Evolutionary conservation across 2,888 invertebrate genomes (phyloP).

Genomic region (Lacanobia wlatinum): DNA sequence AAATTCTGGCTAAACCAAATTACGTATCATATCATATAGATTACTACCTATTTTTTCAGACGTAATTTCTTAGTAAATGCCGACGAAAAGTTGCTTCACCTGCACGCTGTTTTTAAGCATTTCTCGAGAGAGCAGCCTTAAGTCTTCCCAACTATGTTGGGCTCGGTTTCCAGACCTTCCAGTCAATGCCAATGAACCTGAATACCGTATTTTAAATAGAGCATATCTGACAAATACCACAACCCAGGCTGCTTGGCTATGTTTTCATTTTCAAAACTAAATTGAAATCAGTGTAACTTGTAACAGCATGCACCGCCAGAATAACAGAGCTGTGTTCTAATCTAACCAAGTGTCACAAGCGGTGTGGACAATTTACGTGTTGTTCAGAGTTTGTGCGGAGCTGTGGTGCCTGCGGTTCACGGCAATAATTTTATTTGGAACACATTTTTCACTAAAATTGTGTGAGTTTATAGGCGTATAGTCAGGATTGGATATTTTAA

Average conservation of each 20-base stretch:
- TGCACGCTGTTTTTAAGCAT: too few species aligned
- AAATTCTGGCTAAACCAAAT: too few species aligned
- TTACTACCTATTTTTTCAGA: too few species aligned
- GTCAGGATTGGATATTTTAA: too few species aligned
- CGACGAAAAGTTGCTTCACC: too few species aligned
- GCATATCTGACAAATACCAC: neutral
- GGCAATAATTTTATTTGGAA: constrained; percentile 13
- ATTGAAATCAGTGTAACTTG: constrained; percentile 15
- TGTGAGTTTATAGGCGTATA: neutral
- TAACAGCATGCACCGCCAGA: constrained; percentile 2
- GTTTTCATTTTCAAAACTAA: neutral
- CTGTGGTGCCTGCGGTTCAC: neutral
- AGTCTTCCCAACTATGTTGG: too few species aligned
- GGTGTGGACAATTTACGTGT: constrained; percentile 35
- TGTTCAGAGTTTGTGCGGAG: neutral
- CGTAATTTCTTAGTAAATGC: too few species aligned
- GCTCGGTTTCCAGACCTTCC: too few species aligned
- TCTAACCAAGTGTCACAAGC: constrained; percentile 41
- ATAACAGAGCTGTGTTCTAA: constrained; percentile 30
- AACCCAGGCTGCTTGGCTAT: neutral
- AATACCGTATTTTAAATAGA: too few species aligned
- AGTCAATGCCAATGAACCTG: too few species aligned
- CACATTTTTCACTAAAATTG: constrained; percentile 11
- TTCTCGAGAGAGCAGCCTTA: too few species aligned
- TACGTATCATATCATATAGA: too few species aligned